phyloP scores from a whole-genome alignment of 2,888 invertebrate species.

The Serrognathus titanus region DNA sequence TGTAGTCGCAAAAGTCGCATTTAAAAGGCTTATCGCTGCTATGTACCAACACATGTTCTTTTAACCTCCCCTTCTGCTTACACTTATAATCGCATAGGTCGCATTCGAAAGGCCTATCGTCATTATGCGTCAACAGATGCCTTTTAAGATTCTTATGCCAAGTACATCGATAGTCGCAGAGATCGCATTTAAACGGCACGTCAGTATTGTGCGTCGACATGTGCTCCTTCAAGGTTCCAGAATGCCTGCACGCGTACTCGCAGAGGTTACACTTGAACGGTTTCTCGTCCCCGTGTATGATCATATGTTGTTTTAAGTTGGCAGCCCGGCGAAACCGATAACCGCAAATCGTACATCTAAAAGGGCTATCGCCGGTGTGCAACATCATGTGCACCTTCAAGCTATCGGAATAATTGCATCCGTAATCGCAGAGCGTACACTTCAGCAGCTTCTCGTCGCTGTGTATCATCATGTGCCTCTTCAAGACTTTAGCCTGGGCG shows the following conservation, averaged over 20 bases:
- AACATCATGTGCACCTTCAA: conserved; percentile 34
- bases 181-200: too few relatives aligned
- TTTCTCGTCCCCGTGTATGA: conserved; percentile 40
- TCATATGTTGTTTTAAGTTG: conserved; percentile 36
- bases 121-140: too few relatives aligned
- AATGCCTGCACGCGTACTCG: conserved; percentile 51
- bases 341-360: conserved; percentile 41
- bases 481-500: conserved; percentile 14
- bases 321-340: conserved; percentile 38
- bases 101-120: too few relatives aligned
- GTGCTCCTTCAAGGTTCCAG: too few relatives aligned
- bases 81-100: too few relatives aligned
- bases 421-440: conserved; percentile 33
- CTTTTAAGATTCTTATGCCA: too few relatives aligned
- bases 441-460: conserved; percentile 32
- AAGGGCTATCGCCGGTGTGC: conserved; percentile 42
- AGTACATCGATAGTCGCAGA: too few relatives aligned
- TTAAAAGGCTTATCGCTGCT: too few relatives aligned
- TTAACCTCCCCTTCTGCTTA: too few relatives aligned
- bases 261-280: conserved; percentile 54
- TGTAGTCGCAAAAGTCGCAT: too few relatives aligned
- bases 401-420: conserved; percentile 34
- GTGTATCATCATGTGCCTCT: conserved; percentile 32
- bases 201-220: too few relatives aligned
- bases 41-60: too few relatives aligned